Percentiles rank a stretch among this genome's conserved stretches.
These are phyloP conservation scores for Haemorhous mexicanus DNA, from an alignment of 2,113 vertebrate genomes.

Conservation along the genomic window DNA sequence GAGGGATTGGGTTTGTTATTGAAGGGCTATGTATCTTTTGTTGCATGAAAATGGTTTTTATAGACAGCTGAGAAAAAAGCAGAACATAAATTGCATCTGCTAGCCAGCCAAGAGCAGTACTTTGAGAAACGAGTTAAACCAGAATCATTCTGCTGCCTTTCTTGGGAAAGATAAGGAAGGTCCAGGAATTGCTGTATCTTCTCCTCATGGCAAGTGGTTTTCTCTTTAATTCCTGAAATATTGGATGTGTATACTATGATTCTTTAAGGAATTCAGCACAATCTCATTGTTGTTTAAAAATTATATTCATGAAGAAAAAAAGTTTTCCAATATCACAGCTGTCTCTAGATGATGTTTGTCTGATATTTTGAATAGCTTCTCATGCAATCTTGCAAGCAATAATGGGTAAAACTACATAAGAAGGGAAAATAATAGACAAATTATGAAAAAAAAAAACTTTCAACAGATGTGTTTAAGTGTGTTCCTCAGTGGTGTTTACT, in stretches of 20 bases:
- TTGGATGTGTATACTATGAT: background rate
- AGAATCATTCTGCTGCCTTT: background rate
- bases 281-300: background rate
- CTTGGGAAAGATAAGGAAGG: background rate
- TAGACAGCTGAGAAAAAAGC: background rate
- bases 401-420: background rate
- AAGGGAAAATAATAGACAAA: background rate
- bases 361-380: background rate
- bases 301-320: background rate
- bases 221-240: background rate
- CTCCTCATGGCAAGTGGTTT: background rate
- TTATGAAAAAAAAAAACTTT: background rate
- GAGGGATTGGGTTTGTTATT: background rate
- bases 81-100: accelerated
- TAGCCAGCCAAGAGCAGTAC: background rate
- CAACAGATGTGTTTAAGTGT: background rate
- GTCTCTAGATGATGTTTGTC: background rate
- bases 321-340: background rate
- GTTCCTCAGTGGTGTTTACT: background rate
- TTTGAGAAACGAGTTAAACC: background rate
- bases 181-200: background rate
- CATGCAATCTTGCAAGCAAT: background rate
- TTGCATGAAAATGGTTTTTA: background rate
- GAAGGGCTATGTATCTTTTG: background rate
- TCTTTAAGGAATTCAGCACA: background rate